A percentile compares a stretch with the other conserved stretches of the same genome.
These are phyloP conservation scores for Maniola hyperantus DNA, from an alignment of 2,888 invertebrate species.

Conservation along the genomic window DNA sequence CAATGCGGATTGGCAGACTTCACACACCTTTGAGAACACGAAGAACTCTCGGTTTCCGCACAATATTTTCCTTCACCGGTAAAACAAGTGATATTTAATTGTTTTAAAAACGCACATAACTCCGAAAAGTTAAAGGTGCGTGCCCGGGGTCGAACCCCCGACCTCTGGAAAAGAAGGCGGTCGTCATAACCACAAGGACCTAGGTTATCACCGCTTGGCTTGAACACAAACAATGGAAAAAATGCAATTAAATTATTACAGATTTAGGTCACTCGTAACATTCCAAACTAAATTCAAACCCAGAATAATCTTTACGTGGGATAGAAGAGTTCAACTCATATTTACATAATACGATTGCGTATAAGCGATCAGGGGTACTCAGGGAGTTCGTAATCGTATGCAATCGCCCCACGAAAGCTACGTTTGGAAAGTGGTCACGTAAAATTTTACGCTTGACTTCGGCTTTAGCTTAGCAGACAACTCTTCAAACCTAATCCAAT, in stretches of 20 bases:
- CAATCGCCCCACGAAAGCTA: constrained; percentile 69
- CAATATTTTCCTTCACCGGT: too few relatives aligned
- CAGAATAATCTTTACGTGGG: neutral
- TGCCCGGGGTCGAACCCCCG: too few relatives aligned
- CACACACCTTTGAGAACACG: too few relatives aligned
- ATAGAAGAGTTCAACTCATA: constrained; percentile 37
- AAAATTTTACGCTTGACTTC: constrained; percentile 80
- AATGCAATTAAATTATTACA: neutral
- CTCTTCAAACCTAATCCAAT: constrained; percentile 78
- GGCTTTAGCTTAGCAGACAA: constrained; percentile 66
- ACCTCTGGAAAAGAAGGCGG: too few relatives aligned
- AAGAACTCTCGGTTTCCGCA: too few relatives aligned
- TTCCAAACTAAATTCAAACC: neutral
- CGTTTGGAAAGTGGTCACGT: constrained; percentile 79
- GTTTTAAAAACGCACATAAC: too few relatives aligned
- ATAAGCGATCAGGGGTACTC: constrained; percentile 56
- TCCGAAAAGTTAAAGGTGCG: too few relatives aligned
- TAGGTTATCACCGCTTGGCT: too few relatives aligned
- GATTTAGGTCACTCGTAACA: neutral
- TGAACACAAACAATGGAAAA: too few relatives aligned
- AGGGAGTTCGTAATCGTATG: constrained; percentile 56
- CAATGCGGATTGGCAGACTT: too few relatives aligned
- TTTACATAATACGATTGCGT: constrained; percentile 69
- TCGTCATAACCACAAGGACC: too few relatives aligned
- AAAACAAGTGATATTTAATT: too few relatives aligned